These are phyloP conservation scores for Plutella xylostella DNA, from an alignment of 2,888 invertebrate species.

Conservation along the genomic window DNA sequence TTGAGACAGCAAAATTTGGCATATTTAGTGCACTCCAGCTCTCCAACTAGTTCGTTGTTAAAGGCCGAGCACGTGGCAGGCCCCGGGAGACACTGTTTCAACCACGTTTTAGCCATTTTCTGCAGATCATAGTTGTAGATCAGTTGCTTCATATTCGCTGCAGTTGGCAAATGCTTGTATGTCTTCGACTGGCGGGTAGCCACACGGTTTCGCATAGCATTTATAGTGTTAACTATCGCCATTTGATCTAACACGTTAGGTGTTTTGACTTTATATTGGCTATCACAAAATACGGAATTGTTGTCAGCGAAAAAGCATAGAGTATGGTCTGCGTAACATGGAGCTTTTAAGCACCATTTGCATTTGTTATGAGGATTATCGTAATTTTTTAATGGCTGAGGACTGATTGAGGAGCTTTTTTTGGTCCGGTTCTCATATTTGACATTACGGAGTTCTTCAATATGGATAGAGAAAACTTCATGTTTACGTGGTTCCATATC, in stretches of 20 bases:
- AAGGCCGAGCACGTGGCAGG: constrained; percentile 49
- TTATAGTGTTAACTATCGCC: constrained; percentile 43
- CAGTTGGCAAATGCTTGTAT: constrained; percentile 44
- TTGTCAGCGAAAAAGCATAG: constrained; percentile 42
- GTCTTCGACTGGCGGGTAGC: constrained; percentile 33
- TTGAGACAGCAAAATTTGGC: constrained; percentile 31
- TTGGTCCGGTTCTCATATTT: neutral
- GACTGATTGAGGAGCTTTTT: no score
- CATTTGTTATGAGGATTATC: no score
- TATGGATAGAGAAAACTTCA: constrained; percentile 36
- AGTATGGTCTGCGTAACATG: constrained; percentile 57
- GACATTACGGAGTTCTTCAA: constrained; percentile 22
- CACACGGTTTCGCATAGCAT: constrained; percentile 54
- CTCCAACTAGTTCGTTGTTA: constrained; percentile 37
- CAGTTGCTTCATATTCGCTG: constrained; percentile 53
- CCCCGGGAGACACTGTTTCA: constrained; percentile 52
- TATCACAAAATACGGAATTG: constrained; percentile 35
- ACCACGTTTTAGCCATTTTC: constrained; percentile 46
- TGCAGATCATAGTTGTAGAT: constrained; percentile 51
- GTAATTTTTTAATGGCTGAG: no score
- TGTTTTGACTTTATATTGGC: constrained; percentile 28
- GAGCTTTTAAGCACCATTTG: constrained; percentile 48
- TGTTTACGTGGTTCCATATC: constrained; percentile 23
- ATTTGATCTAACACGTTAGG: constrained; percentile 35
- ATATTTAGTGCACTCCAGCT: constrained; percentile 52